Base-by-base conservation (phyloP, 1,140 invertebrate species). In the Triops cancriformis region DNA sequence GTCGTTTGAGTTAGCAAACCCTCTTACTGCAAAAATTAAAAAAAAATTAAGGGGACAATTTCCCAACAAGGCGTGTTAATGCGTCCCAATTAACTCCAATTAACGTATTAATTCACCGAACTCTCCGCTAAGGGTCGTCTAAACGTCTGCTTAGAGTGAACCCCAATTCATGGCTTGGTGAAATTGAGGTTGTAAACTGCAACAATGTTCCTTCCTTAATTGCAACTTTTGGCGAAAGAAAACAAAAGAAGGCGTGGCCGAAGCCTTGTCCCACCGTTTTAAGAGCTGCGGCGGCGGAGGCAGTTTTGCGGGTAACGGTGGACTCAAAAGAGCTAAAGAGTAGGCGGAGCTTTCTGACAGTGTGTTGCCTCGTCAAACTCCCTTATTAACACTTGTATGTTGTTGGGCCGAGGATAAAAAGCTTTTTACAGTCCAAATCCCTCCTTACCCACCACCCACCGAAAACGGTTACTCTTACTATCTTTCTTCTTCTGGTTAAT, bases 321-420 rank as follows among this genome's bases (percentile, higher is more conserved):
- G 31, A 7, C 31, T 64, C n/a, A 6, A 3, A 11, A 64, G 23
- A 64, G 51, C 51, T 1, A 23, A 64, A 64, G 14, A n/a, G 51
- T n/a, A 64, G 51, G 51, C 51, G 51, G 51, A 23, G 14, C 23
- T 64, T 64, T 64, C 51, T 64, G 51, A 64, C 51, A 64, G 51
- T 64, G 51, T 64, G 51, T 64, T 64, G 51, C 51, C 51, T 0
- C 51, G 51, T 64, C 51, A 64, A 64, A 64, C 51, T 64, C 51
- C 51, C 51, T 64, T 64, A 64, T 64, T 64, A 64, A 64, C 51
- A 64, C 51, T 64, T 64, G 14, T 64, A n/a, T 64, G 51, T 37
- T 37, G 51, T 7, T 23, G 23, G 23, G 51, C 51, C 18, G 14
- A 4, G 23, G 23, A 23, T 23, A 18, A 64, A 23, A 64, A 18